Evolutionary conservation across 2,888 invertebrate genomes (phyloP).

Genomic region (Ceriagrion tenellum): DNA sequence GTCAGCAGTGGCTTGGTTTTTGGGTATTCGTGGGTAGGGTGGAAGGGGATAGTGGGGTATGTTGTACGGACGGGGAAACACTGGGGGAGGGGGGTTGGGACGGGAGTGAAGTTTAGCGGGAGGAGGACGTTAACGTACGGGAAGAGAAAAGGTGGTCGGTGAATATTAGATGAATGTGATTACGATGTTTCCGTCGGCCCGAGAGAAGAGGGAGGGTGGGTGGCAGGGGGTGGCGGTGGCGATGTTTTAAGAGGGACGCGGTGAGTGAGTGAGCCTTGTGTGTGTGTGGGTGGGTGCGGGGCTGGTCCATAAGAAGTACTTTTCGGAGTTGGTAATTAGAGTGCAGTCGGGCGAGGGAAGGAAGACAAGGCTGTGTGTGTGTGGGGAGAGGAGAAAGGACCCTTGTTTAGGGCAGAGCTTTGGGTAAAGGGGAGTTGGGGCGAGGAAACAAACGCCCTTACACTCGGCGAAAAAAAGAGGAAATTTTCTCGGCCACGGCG

Average conservation of each 20-base stretch:
- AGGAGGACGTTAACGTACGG: not conserved
- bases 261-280: not conserved
- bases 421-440: not conserved
- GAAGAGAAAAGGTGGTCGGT: not conserved
- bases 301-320: conserved; percentile 7
- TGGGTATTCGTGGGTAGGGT: not conserved
- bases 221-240: no score
- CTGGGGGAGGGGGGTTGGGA: not conserved
- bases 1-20: not conserved
- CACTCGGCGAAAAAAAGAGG: not conserved
- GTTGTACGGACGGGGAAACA: no score
- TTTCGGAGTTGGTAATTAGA: conserved; percentile 24
- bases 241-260: not conserved
- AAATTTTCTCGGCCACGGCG: not conserved
- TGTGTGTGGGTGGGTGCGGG: not conserved
- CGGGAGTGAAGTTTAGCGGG: not conserved
- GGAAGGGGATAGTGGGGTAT: no score
- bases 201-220: not conserved
- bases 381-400: not conserved
- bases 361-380: not conserved
- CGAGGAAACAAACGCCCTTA: not conserved
- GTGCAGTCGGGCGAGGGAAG: not conserved
- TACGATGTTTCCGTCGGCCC: not conserved
- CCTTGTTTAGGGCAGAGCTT: not conserved
- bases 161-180: conserved; percentile 39